phyloP scores from a whole-genome alignment of 2,888 invertebrate species.

The Eulithis testata region DNA sequence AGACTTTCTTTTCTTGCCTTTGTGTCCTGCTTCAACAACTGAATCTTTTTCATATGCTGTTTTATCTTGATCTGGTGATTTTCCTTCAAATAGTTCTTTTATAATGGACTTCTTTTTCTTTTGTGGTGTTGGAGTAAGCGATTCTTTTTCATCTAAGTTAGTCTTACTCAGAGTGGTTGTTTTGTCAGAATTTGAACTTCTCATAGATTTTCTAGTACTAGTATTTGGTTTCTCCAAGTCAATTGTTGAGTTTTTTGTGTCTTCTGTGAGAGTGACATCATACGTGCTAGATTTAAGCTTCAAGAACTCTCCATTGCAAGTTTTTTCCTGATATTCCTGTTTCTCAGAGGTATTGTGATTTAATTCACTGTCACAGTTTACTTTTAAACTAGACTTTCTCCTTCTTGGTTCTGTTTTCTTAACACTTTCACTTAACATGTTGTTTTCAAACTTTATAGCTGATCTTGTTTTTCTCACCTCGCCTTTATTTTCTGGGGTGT shows the following conservation, averaged over 20 bases:
- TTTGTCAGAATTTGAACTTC: constrained; percentile 38
- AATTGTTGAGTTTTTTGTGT: constrained; percentile 23
- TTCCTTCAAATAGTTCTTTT: not conserved
- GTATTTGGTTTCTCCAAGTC: constrained; percentile 24
- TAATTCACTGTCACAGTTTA: constrained; percentile 2
- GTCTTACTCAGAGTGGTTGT: constrained; percentile 16
- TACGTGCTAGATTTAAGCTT: constrained; percentile 26
- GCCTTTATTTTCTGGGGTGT: constrained; percentile 19
- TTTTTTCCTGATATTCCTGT: not conserved
- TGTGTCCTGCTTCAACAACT: not conserved
- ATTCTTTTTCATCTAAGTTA: constrained; percentile 14
- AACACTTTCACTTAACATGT: constrained; percentile 7
- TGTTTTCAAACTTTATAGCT: constrained; percentile 18
- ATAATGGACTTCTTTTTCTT: constrained; percentile 5
- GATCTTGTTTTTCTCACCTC: constrained; percentile 34
- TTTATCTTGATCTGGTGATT: constrained; percentile 13
- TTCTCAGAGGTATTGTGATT: constrained; percentile 8
- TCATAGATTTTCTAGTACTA: constrained; percentile 29
- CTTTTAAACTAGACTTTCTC: constrained; percentile 30
- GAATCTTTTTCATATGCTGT: constrained; percentile 29
- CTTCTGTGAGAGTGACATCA: constrained; percentile 1
- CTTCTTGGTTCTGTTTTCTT: constrained; percentile 15
- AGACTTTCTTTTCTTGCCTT: constrained; percentile 18
- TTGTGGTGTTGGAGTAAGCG: not conserved
- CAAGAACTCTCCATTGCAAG: constrained; percentile 5